Conservation (phyloP, 1,140 invertebrate species). For the Leptoteleia sp. region DNA sequence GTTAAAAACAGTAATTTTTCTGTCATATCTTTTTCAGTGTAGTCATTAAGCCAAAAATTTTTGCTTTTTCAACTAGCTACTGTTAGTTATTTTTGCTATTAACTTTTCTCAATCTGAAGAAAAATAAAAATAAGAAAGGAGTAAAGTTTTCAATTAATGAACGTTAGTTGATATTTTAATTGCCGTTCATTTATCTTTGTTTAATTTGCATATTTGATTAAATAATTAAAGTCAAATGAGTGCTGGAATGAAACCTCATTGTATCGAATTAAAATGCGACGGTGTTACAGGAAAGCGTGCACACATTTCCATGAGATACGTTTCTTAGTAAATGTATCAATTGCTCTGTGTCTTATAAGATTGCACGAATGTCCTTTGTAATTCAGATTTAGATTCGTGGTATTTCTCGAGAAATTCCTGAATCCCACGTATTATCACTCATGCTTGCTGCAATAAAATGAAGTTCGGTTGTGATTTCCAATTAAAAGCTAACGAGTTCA, state of each 20-base stretch:
- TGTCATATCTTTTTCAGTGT: too few relatives aligned
- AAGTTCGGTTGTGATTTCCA: constrained; percentile 4
- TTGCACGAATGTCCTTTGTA: constrained; percentile 43
- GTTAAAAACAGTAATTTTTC: too few relatives aligned
- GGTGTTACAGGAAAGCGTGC: constrained; percentile 9
- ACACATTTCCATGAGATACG: constrained; percentile 32
- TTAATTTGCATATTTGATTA: too few relatives aligned
- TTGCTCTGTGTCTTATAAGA: constrained; percentile 35
- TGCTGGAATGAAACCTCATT: constrained; percentile 4
- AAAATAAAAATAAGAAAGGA: too few relatives aligned
- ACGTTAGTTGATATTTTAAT: too few relatives aligned
- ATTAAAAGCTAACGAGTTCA: constrained; percentile 23
- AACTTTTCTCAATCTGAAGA: too few relatives aligned
- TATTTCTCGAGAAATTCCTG: constrained; percentile 45
- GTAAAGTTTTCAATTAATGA: too few relatives aligned
- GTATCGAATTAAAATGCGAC: constrained; percentile 13
- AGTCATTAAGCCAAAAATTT: too few relatives aligned
- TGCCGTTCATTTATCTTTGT: too few relatives aligned
- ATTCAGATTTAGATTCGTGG: constrained; percentile 45
- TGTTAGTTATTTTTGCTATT: too few relatives aligned
- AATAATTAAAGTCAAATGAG: constrained; percentile 4
- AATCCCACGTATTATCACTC: constrained; percentile 37
- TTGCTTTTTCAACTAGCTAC: too few relatives aligned
- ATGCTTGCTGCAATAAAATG: constrained; percentile 28
- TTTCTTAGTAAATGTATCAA: constrained; percentile 47